These are phyloP conservation scores for Coelinius sp. DNA, from an alignment of 2,888 invertebrate species.

Conservation along the genomic window DNA sequence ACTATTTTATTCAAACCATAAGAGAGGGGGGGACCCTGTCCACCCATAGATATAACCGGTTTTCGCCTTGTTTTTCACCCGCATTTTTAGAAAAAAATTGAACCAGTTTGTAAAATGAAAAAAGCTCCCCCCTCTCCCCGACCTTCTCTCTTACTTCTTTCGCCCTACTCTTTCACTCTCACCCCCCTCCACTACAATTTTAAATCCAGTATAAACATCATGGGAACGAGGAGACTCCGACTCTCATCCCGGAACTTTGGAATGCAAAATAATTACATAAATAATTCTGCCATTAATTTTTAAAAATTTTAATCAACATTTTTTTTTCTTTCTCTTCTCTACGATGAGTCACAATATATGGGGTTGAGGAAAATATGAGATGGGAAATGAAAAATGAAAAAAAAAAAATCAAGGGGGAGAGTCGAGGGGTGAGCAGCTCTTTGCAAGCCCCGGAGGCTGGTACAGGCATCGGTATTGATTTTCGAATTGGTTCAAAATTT, in stretches of 20 bases:
- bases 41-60: conserved; percentile 47
- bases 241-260: conserved; percentile 33
- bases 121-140: conserved; percentile 60
- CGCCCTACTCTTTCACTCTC: conserved; percentile 3
- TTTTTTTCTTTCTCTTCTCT: neutral
- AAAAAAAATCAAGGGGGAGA: conserved; percentile 32
- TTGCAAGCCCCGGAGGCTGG: conserved; percentile 24
- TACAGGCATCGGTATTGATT: conserved; percentile 62
- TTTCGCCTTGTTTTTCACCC: conserved; percentile 59
- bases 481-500: conserved; percentile 71
- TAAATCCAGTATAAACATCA: conserved; percentile 15
- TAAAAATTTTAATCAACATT: neutral
- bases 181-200: conserved; percentile 3
- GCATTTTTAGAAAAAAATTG: conserved; percentile 70
- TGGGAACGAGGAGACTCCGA: conserved; percentile 32
- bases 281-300: neutral
- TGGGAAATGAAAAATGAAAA: conserved; percentile 22
- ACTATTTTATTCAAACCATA: conserved; percentile 17
- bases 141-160: conserved; percentile 28
- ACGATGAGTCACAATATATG: neutral
- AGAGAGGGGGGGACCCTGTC: neutral
- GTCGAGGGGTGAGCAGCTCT: conserved; percentile 17
- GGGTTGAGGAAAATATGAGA: conserved; percentile 15
- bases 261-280: conserved; percentile 24
- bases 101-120: conserved; percentile 71